phyloP scores from a whole-genome alignment of 2,797 vertebrate genomes.

The Scarus forsteni region DNA sequence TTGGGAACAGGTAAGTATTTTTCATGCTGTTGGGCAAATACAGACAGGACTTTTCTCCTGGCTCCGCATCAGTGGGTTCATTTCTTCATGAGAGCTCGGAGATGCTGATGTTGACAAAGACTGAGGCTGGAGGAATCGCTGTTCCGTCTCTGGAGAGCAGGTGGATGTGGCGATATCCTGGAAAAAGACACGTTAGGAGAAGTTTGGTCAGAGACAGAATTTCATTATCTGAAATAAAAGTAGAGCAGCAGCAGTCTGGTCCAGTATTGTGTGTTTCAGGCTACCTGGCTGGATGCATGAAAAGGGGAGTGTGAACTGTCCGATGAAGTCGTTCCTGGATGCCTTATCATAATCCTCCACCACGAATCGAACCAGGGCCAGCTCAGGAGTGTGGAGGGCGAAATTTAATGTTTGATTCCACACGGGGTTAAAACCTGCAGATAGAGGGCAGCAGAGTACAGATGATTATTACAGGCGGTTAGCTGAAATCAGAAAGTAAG shows the following conservation, averaged over 20 bases:
- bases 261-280: neutral
- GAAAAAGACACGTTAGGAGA: neutral
- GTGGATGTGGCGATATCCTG: conserved; percentile 92
- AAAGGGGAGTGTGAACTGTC: conserved; percentile 91
- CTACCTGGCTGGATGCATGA: conserved; percentile 87
- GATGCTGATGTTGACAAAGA: conserved; percentile 90
- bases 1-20: too few relatives aligned
- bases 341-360: conserved; percentile 90
- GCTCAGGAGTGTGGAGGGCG: conserved; percentile 86
- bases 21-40: too few relatives aligned
- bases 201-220: too few relatives aligned
- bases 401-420: conserved; percentile 93
- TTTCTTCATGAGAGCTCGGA: conserved; percentile 63
- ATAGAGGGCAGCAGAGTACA: conserved; percentile 20
- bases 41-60: neutral
- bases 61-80: neutral
- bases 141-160: conserved; percentile 93
- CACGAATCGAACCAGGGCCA: conserved; percentile 91
- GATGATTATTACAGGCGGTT: neutral
- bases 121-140: conserved; percentile 89
- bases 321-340: conserved; percentile 90
- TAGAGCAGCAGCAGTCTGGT: too few relatives aligned
- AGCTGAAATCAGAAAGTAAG: too few relatives aligned
- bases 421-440: conserved; percentile 91
- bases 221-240: too few relatives aligned